Evolutionary conservation across 2,113 vertebrate species (phyloP).

Genomic region (Zosterops pallidus): DNA sequence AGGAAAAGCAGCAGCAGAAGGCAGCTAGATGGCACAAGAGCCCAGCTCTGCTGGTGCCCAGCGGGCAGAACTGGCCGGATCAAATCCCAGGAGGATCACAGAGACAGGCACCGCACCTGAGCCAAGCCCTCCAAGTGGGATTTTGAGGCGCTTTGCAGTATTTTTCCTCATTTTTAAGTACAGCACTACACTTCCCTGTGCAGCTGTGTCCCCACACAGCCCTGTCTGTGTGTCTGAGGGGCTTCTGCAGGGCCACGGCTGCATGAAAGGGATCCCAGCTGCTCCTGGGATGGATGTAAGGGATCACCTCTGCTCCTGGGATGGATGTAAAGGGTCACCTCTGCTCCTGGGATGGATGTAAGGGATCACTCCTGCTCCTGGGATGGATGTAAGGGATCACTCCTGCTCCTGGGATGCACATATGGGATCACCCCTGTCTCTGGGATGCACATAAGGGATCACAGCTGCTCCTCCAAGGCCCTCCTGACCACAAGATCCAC

Average conservation of each 20-base stretch:
- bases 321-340: fast-evolving
- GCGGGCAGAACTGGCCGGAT: too few species aligned
- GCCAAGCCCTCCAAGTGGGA: fast-evolving
- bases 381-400: fast-evolving
- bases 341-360: background rate
- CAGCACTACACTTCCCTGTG: background rate
- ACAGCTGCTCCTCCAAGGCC: background rate
- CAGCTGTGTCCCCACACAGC: fast-evolving
- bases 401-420: background rate
- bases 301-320: background rate
- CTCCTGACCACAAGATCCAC: fast-evolving
- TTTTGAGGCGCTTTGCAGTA: background rate
- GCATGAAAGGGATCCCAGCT: fast-evolving
- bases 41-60: background rate
- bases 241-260: background rate
- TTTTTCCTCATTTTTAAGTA: background rate
- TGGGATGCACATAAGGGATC: fast-evolving
- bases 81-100: too few species aligned
- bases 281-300: background rate
- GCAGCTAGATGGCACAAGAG: background rate
- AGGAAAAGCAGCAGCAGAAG: background rate
- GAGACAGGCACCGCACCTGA: background rate
- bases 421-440: background rate
- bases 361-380: too few species aligned
- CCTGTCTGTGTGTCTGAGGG: background rate